phyloP scores from a whole-genome alignment of 2,113 vertebrate species.

The Pomatorhinus ruficollis region DNA sequence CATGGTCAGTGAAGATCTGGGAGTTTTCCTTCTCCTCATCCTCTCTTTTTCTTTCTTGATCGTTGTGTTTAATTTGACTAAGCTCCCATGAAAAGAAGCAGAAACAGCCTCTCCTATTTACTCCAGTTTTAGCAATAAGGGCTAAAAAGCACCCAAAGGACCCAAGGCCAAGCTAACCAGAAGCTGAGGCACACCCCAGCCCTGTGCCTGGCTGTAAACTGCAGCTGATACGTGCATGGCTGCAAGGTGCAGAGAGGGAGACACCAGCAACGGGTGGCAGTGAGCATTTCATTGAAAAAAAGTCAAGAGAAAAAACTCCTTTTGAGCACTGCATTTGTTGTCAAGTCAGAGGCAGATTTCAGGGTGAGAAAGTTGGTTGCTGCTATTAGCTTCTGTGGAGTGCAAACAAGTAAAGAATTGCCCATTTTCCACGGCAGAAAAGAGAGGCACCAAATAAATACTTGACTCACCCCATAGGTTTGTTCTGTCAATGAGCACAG shows the following conservation, averaged over 20 bases:
- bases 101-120: background rate
- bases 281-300: background rate
- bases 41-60: background rate
- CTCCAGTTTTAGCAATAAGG: background rate
- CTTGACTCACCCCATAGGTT: background rate
- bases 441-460: background rate
- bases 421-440: background rate
- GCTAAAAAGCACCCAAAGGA: background rate
- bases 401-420: background rate
- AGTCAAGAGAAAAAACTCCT: background rate
- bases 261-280: background rate
- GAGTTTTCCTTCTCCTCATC: background rate
- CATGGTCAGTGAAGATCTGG: background rate
- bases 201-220: background rate
- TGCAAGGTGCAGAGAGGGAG: background rate
- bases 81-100: background rate
- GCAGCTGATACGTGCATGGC: accelerated
- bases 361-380: background rate
- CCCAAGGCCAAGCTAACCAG: background rate
- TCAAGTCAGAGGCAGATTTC: background rate
- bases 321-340: background rate
- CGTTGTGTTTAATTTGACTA: background rate
- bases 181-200: background rate
- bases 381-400: background rate
- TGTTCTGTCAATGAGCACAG: background rate